These are phyloP conservation scores for Schizaphis graminum DNA, from an alignment of 2,888 invertebrate species.

Conservation along the genomic window DNA sequence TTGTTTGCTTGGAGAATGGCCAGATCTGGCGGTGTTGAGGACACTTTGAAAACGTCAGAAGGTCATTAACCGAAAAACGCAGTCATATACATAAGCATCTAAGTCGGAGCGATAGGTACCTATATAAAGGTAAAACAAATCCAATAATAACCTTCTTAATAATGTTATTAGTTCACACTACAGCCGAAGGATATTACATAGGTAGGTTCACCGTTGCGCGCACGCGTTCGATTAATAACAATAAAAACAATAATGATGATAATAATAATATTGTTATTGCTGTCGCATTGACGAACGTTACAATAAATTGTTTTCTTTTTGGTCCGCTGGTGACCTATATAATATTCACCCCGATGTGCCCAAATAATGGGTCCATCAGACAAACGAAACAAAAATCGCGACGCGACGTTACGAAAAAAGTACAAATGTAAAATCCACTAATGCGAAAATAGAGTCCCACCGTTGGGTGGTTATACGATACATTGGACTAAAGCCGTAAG, in stretches of 20 bases:
- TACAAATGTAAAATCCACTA: neutral
- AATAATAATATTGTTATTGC: neutral
- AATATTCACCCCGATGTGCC: neutral
- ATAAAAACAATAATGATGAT: neutral
- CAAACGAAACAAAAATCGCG: neutral
- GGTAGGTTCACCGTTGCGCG: neutral
- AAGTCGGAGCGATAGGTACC: neutral
- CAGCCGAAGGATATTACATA: conserved; percentile 48
- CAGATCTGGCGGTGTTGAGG: conserved; percentile 57
- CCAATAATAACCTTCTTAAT: conserved; percentile 42
- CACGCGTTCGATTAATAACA: neutral
- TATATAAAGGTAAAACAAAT: conserved; percentile 44
- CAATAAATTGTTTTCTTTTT: neutral
- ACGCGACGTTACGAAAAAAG: neutral
- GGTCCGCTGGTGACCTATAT: neutral
- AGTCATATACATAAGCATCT: neutral
- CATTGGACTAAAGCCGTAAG: neutral
- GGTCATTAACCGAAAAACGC: conserved; percentile 62
- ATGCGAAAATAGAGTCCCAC: neutral
- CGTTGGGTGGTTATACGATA: neutral
- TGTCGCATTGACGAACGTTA: neutral
- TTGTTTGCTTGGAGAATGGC: conserved; percentile 65
- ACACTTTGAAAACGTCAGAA: conserved; percentile 51
- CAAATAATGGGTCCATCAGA: neutral
- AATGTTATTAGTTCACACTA: conserved; percentile 17